Base-by-base conservation (phyloP, 2,888 invertebrate species). In the Epiblema foenella region DNA sequence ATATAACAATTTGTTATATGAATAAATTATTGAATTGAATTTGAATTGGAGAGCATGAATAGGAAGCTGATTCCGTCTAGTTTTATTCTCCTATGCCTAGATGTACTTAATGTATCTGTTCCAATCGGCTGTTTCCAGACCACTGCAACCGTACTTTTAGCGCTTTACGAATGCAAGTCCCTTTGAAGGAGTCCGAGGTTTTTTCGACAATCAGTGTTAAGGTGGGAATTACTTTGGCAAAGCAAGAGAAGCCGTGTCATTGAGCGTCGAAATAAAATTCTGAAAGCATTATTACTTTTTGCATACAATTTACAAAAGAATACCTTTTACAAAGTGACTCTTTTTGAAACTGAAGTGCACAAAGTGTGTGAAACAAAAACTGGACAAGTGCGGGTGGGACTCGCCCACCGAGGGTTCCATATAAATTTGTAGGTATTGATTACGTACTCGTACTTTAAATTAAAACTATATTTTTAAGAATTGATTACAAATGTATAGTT, bases 101-200 rank as follows among this genome's bases (percentile, higher is more conserved):
- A 42, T 12, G 2, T 4, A 15, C 17, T 24, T 57, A 42, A 66
- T 46, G 46, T 7, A 29, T 67, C 71, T 71, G 66, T n/a, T 46
- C 39, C 24, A n/a, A 15, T 29, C 37, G 29, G 71, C 56, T 71
- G 18, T 67, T 18, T 42, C 71, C 71, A 71, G 71, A 71, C 71
- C 89, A 84, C 83, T 81, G 87, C 84, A 79, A 79, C 82, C 82
- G 81, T 81, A 83, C 80, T 82, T 81, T 84, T 86, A 85, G 88
- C 89, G 89, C 89, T 90, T 90, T 84, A 85, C 87, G 85, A 88
- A 88, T 89, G 90, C 89, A 88, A 87, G 88, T 87, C 83, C 83
- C 86, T 90, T 91, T 89, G 87, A 90, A 86, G 85, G 80, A 86
- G 84, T 83, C 86, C 84, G 83, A 81, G 81, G 85, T 87, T 90